Percentiles rank a stretch among this genome's conserved stretches.
Conservation (phyloP, 2,113 vertebrate species). For the Phoenicopterus ruber region DNA sequence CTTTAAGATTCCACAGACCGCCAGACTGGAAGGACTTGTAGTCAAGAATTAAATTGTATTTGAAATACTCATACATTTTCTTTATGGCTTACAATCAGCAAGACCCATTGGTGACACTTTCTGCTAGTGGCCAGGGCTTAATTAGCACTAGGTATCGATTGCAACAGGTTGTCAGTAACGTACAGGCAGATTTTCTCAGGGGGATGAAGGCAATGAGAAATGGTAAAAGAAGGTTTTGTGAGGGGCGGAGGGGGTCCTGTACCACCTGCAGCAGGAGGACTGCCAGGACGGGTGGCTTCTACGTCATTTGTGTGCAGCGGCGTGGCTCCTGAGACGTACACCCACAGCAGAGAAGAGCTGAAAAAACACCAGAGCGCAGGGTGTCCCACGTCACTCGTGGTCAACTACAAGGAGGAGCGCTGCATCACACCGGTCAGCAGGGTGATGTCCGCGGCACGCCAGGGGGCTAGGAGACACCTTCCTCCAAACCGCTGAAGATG, state of each 20-base stretch:
- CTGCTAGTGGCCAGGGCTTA: background rate
- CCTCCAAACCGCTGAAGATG: background rate
- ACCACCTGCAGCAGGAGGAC: background rate
- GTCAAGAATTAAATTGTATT: background rate
- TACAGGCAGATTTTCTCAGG: background rate
- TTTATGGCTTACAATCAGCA: background rate
- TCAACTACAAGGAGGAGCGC: background rate
- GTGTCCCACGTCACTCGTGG: background rate
- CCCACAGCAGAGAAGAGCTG: background rate
- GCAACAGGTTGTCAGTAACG: background rate
- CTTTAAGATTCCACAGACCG: background rate
- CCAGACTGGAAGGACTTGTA: background rate
- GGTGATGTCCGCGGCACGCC: background rate
- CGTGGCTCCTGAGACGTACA: background rate
- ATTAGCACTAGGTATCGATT: background rate
- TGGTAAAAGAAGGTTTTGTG: background rate
- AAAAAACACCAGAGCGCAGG: background rate
- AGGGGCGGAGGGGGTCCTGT: background rate
- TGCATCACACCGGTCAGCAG: background rate
- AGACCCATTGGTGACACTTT: background rate
- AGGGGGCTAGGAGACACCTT: background rate
- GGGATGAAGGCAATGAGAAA: background rate
- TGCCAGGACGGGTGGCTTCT: background rate
- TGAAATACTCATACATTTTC: background rate
- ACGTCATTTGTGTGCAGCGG: rapidly evolving